Conservation (phyloP, 2,888 invertebrate genomes). For the Chesias legatella region DNA sequence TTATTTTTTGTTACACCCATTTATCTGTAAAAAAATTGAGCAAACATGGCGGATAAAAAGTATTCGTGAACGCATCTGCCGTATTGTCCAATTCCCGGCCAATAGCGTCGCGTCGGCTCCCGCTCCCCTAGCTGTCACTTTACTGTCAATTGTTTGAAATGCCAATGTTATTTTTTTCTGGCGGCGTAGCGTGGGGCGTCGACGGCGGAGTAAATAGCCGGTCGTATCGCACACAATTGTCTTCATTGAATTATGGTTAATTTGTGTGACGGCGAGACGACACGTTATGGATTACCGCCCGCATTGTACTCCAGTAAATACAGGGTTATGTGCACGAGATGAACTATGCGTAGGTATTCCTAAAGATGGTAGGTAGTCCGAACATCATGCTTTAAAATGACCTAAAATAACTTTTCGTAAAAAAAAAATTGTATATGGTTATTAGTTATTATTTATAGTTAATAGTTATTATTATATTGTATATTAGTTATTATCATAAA, state of each 20-base stretch:
- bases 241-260: slow-evolving; percentile 76
- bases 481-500: too few relatives aligned
- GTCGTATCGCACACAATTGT: slow-evolving; percentile 73
- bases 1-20: slow-evolving; percentile 44
- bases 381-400: too few relatives aligned
- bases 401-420: too few relatives aligned
- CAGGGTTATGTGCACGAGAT: slow-evolving; percentile 28
- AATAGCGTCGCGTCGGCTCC: slow-evolving; percentile 61
- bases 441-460: too few relatives aligned
- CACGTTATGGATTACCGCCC: slow-evolving; percentile 72
- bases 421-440: too few relatives aligned
- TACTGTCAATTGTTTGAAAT: slow-evolving; percentile 66
- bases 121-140: slow-evolving; percentile 77
- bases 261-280: slow-evolving; percentile 52
- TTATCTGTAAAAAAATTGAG: slow-evolving; percentile 63
- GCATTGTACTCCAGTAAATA: slow-evolving; percentile 63
- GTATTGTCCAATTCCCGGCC: slow-evolving; percentile 73
- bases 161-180: slow-evolving; percentile 67
- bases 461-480: too few relatives aligned
- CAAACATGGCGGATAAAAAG: slow-evolving; percentile 72
- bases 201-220: slow-evolving; percentile 67
- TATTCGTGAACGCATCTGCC: slow-evolving; percentile 69
- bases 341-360: too few relatives aligned
- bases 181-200: slow-evolving; percentile 60
- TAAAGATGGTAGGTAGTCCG: too few relatives aligned